Base-by-base conservation (phyloP, 1,140 invertebrate species). In the Planococcus citri region DNA sequence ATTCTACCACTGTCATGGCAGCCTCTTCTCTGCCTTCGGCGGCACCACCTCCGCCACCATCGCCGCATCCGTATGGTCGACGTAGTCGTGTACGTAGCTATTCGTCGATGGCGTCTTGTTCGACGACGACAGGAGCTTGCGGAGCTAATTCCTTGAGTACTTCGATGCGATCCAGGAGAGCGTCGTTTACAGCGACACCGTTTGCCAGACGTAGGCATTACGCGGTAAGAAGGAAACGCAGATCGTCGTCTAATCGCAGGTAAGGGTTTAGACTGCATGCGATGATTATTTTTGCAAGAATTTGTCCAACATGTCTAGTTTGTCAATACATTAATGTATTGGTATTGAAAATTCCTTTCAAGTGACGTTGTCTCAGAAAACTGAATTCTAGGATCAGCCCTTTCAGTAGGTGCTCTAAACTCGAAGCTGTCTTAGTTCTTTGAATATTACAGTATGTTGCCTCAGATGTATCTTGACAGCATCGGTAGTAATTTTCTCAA, bases 101-200 rank as follows among this genome's bases (percentile, higher is more conserved):
- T 51, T 51, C 41, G 12, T 51, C 41, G 12, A 51, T 51, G 41
- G 41, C 41, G 12, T 51, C 41, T 2, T 51, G 33, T 37, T 8
- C 6, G 6, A 6, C 14, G 33, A 51, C 41, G 41, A 12, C 29
- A 6, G 29, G 29, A 33, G 29, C 29, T n/a, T 6, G 29, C 29
- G 51, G 3, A 3, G 51, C 51, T 3, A 22, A 20, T n/a, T 4
- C 51, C n/a, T n/a, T n/a, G n/a, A n/a, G n/a, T n/a, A n/a, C n/a
- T n/a, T n/a, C n/a, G n/a, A n/a, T n/a, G 51, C 2, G 60, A 25
- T 51, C 60, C 6, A 64, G 60, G 20, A 24, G 60, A 17, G 60
- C 60, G 20, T 64, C 60, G 3, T 64, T 64, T 64, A 64, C 25
- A 9, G 60, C 60, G 20, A 64, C 60, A 21, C 60, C 60, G 60